Conservation (phyloP, 2,888 invertebrate species). For the Plagodis pulveraria region DNA sequence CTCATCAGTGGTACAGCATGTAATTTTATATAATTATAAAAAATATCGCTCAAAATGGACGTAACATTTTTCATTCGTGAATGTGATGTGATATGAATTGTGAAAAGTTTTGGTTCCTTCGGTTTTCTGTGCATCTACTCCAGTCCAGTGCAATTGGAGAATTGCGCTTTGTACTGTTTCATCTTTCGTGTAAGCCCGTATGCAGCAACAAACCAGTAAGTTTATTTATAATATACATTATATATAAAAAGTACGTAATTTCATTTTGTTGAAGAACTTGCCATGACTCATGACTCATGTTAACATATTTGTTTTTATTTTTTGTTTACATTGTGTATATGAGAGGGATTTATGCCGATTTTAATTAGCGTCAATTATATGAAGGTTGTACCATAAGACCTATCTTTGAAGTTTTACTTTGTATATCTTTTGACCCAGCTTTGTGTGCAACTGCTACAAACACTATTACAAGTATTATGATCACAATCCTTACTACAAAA, state of each 20-base stretch:
- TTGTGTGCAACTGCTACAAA: too few relatives aligned
- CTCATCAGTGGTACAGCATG: conserved; percentile 57
- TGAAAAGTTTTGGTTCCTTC: conserved; percentile 42
- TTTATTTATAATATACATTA: too few relatives aligned
- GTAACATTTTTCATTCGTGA: conserved; percentile 66
- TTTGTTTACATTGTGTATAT: conserved; percentile 47
- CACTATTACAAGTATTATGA: too few relatives aligned
- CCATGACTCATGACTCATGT: conserved; percentile 30
- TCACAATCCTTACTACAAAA: too few relatives aligned
- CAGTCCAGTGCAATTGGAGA: conserved; percentile 30
- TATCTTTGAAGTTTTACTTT: conserved; percentile 6
- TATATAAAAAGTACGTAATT: too few relatives aligned
- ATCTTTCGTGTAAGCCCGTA: too few relatives aligned
- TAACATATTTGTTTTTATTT: conserved; percentile 42
- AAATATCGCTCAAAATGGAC: conserved; percentile 71
- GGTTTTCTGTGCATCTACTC: conserved; percentile 37
- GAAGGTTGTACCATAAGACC: conserved; percentile 4
- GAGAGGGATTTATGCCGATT: conserved; percentile 37
- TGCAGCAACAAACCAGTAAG: too few relatives aligned
- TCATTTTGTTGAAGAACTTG: not conserved
- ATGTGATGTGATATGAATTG: conserved; percentile 63
- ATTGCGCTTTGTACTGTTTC: not conserved
- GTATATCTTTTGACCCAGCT: not conserved
- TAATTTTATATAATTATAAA: conserved; percentile 72
- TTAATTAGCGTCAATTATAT: conserved; percentile 51